Percentiles rank a stretch among this genome's conserved stretches.
phyloP scores from a whole-genome alignment of 2,888 invertebrate genomes.

The Microctonus aethiopoides region DNA sequence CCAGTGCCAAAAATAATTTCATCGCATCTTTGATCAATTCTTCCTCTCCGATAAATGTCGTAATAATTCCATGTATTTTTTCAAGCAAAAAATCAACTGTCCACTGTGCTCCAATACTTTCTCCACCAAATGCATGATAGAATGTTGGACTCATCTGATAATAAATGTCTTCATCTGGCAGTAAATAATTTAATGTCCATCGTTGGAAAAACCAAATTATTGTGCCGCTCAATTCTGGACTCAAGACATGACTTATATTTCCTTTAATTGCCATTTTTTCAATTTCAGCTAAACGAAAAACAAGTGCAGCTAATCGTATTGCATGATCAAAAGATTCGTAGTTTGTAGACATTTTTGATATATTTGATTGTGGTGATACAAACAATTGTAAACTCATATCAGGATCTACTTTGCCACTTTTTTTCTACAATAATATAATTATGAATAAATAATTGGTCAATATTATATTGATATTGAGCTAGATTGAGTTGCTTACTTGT shows the following conservation, averaged over 20 bases:
- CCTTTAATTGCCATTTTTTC: constrained; percentile 80
- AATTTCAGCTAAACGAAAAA: constrained; percentile 80
- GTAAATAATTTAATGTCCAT: constrained; percentile 80
- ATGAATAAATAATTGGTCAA: neutral
- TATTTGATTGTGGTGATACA: constrained; percentile 65
- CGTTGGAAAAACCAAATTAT: constrained; percentile 83
- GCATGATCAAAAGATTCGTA: constrained; percentile 60
- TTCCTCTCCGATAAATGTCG: constrained; percentile 73
- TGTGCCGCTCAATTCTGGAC: constrained; percentile 83
- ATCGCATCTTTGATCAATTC: constrained; percentile 74
- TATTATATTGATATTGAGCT: too few species aligned
- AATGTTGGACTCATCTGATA: constrained; percentile 73
- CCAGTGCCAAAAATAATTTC: constrained; percentile 71
- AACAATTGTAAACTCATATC: constrained; percentile 69
- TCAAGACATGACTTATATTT: constrained; percentile 75
- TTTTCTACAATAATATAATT: constrained; percentile 42
- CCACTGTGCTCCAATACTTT: constrained; percentile 75
- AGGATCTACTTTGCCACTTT: constrained; percentile 61
- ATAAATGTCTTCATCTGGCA: constrained; percentile 67
- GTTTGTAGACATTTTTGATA: constrained; percentile 55
- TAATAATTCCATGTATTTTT: constrained; percentile 75
- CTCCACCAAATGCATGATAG: constrained; percentile 74
- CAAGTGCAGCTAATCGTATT: constrained; percentile 75
- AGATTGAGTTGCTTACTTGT: constrained; percentile 67
- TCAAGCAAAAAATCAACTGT: constrained; percentile 74